Evolutionary conservation across 2,888 invertebrate genomes (phyloP).

Genomic region (Drosophila kambysellisi): DNA sequence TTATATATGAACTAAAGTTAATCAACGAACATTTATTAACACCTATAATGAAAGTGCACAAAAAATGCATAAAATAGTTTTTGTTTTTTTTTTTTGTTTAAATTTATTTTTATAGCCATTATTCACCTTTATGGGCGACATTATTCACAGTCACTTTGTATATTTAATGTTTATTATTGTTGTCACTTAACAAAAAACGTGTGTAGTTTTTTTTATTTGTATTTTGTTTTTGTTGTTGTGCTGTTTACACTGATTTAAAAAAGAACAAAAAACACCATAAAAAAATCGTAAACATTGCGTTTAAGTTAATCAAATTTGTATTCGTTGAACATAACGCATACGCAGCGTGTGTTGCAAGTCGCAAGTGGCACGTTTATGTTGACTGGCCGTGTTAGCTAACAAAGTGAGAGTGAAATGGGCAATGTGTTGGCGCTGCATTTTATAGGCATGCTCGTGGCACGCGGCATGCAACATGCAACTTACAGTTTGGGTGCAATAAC

Average conservation of each 20-base stretch:
- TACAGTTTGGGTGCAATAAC: constrained; percentile 69
- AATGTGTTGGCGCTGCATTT: constrained; percentile 65
- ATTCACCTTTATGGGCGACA: constrained; percentile 55
- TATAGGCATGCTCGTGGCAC: constrained; percentile 61
- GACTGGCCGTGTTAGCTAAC: constrained; percentile 63
- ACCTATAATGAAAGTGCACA: neutral
- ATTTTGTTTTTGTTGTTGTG: neutral
- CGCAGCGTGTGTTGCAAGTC: constrained; percentile 32
- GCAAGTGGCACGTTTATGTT: constrained; percentile 34
- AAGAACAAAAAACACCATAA: constrained; percentile 19
- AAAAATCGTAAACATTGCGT: constrained; percentile 40
- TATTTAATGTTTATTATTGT: constrained; percentile 6
- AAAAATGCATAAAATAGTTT: neutral
- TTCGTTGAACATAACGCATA: constrained; percentile 46
- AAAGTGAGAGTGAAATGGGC: constrained; percentile 82
- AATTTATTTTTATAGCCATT: neutral
- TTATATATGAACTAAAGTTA: constrained; percentile 6
- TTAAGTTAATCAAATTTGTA: constrained; percentile 21
- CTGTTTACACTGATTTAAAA: constrained; percentile 54
- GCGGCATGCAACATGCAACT: constrained; percentile 35
- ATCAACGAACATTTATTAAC: constrained; percentile 1
- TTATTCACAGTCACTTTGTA: constrained; percentile 27
- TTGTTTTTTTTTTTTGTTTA: neutral
- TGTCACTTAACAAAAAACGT: neutral
- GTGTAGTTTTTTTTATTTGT: neutral